These are phyloP conservation scores for Hydraecia micacea DNA, from an alignment of 2,888 invertebrate species.

Conservation along the genomic window DNA sequence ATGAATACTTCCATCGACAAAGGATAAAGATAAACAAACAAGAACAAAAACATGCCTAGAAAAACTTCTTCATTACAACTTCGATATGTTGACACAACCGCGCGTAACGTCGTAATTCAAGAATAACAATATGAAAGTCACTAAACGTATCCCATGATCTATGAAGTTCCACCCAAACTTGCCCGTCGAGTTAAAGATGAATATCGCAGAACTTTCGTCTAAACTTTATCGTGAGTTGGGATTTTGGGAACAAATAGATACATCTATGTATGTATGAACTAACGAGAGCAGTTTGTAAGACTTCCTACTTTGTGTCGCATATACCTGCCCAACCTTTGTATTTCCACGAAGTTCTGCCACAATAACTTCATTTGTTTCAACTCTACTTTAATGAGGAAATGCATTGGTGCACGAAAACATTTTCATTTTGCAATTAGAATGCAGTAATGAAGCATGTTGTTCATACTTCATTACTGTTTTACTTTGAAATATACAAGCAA, in stretches of 20 bases:
- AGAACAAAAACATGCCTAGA: background rate
- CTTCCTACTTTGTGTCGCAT: slow-evolving; percentile 64
- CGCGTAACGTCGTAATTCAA: slow-evolving; percentile 51
- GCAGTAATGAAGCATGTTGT: background rate
- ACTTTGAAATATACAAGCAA: slow-evolving; percentile 11
- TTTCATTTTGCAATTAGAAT: background rate
- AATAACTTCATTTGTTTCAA: slow-evolving; percentile 22
- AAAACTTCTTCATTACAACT: slow-evolving; percentile 45
- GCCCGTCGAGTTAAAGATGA: slow-evolving; percentile 71
- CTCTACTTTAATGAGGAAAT: slow-evolving; percentile 23
- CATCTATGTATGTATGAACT: slow-evolving; percentile 68
- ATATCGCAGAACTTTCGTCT: slow-evolving; percentile 76
- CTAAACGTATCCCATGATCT: slow-evolving; percentile 69
- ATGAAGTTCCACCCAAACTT: slow-evolving; percentile 67
- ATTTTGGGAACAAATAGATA: slow-evolving; percentile 56
- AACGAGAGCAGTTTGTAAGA: slow-evolving; percentile 73
- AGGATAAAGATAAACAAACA: no score
- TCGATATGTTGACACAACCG: slow-evolving; percentile 27
- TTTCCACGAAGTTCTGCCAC: slow-evolving; percentile 1
- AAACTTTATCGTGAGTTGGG: slow-evolving; percentile 70
- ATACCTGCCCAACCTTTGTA: slow-evolving; percentile 44
- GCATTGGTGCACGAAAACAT: background rate
- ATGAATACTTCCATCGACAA: no score
- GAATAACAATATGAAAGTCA: slow-evolving; percentile 63
- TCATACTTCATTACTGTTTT: slow-evolving; percentile 3